These are phyloP conservation scores for Ariolimax columbianus DNA, from an alignment of 2,888 invertebrate genomes.

Conservation along the genomic window DNA sequence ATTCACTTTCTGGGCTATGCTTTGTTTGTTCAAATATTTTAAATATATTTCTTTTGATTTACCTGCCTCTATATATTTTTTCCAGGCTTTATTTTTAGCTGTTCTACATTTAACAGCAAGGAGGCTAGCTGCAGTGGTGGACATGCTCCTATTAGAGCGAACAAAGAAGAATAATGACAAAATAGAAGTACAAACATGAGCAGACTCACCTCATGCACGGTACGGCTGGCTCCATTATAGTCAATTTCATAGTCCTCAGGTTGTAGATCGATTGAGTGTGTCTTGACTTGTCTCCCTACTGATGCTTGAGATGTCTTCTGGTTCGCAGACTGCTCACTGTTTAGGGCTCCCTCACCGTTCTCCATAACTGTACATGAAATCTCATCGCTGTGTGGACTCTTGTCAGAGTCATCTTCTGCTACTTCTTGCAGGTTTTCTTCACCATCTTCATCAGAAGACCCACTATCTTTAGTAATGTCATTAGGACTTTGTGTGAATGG, in stretches of 20 bases:
- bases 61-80: too few relatives aligned
- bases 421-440: neutral
- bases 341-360: neutral
- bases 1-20: too few relatives aligned
- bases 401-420: neutral
- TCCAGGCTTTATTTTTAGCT: too few relatives aligned
- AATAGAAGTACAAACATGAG: neutral
- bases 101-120: too few relatives aligned
- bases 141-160: too few relatives aligned
- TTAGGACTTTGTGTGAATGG: neutral
- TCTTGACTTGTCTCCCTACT: neutral
- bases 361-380: neutral
- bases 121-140: too few relatives aligned
- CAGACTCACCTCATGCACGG: conserved; percentile 28
- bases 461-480: neutral
- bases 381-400: neutral
- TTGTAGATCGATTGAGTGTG: conserved; percentile 3
- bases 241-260: conserved; percentile 40
- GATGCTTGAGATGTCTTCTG: neutral
- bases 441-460: neutral
- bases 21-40: too few relatives aligned
- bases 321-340: neutral
- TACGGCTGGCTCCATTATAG: neutral
- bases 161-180: neutral
- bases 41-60: too few relatives aligned